Evolutionary conservation across 1,140 invertebrate species (phyloP).

Genomic region (Drosophila kikkawai): DNA sequence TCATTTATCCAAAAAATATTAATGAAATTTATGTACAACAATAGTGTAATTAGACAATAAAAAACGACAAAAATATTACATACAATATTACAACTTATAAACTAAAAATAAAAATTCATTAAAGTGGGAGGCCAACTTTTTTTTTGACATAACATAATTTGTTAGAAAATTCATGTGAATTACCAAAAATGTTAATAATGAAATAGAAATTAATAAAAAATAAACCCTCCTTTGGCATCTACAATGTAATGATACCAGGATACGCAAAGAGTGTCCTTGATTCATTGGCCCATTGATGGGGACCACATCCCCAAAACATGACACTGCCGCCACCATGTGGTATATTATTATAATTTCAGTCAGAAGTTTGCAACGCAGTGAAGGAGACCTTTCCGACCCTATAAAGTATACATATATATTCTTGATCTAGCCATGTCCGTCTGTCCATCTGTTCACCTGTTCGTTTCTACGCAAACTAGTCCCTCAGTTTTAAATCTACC

Average conservation of each 20-base stretch:
- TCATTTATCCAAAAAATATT: no score
- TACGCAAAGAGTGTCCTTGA: neutral
- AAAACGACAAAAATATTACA: no score
- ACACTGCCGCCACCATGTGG: conserved; percentile 8
- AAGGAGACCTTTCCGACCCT: no score
- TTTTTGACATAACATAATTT: conserved; percentile 6
- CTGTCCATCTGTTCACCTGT: no score
- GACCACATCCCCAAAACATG: conserved; percentile 5
- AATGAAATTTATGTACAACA: no score
- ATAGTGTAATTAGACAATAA: no score
- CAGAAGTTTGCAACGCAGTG: no score
- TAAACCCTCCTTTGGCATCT: neutral
- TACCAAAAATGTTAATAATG: neutral
- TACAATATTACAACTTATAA: no score
- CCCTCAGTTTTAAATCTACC: no score
- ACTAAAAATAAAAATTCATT: neutral
- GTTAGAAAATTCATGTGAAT: conserved; percentile 2
- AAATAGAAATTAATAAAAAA: neutral
- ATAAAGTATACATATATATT: no score
- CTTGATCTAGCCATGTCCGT: no score
- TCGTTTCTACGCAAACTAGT: no score
- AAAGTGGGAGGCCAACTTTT: neutral
- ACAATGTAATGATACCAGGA: conserved; percentile 10
- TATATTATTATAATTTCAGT: neutral
- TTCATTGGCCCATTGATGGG: conserved; percentile 13